These are phyloP conservation scores for Stigmatopora nigra DNA, from an alignment of 2,113 vertebrate genomes.

Conservation along the genomic window DNA sequence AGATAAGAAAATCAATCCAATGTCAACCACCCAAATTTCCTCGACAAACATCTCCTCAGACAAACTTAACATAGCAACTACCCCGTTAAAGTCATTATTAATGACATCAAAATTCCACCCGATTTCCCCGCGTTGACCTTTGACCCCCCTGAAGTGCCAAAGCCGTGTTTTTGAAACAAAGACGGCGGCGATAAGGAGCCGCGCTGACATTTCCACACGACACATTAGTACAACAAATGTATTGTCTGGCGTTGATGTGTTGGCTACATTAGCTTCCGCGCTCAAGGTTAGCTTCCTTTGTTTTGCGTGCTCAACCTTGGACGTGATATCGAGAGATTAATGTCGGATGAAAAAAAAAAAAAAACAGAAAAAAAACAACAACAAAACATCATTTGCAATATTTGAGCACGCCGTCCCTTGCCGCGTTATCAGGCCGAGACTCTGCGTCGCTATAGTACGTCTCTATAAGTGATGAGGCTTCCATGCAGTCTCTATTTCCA, in stretches of 20 bases:
- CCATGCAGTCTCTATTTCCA: constrained; percentile 58
- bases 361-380: constrained; percentile 3
- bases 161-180: constrained; percentile 28
- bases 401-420: background rate
- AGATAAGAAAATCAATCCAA: constrained; percentile 35
- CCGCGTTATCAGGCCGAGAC: constrained; percentile 23
- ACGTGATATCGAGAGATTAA: constrained; percentile 13
- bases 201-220: constrained; percentile 24
- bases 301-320: constrained; percentile 54
- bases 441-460: constrained; percentile 23
- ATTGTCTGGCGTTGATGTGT: constrained; percentile 58
- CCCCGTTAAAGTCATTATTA: background rate
- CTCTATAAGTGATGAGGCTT: constrained; percentile 41
- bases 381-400: constrained; percentile 18
- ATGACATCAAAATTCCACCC: background rate
- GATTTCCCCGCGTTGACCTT: constrained; percentile 23
- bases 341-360: background rate
- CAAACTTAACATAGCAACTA: too few species aligned
- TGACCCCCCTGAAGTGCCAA: constrained; percentile 18
- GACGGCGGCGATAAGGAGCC: constrained; percentile 30
- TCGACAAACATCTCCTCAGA: background rate
- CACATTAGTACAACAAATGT: constrained; percentile 18
- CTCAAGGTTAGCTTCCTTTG: constrained; percentile 59
- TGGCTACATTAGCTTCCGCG: constrained; percentile 47
- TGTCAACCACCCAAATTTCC: constrained; percentile 4